Percentiles rank a stretch among this genome's conserved stretches.
These are phyloP conservation scores for Hyles vespertilio DNA, from an alignment of 1,140 invertebrate species.

Conservation along the genomic window DNA sequence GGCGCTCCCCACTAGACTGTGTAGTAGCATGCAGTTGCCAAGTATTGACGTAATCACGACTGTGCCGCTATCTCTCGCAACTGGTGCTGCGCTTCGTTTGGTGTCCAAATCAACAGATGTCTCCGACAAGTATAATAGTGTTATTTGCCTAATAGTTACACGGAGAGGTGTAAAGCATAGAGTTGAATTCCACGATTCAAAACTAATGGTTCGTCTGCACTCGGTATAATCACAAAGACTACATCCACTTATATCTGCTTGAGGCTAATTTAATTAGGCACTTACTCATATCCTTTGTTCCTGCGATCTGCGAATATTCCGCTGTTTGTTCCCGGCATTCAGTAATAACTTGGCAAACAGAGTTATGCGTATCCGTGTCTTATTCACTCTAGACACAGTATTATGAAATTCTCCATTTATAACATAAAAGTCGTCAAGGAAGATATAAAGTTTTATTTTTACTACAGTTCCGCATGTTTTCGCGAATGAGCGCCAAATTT, in stretches of 20 bases:
- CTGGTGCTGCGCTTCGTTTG: no score
- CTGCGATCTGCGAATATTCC: slow-evolving; percentile 3
- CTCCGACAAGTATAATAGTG: no score
- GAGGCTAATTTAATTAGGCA: slow-evolving; percentile 8
- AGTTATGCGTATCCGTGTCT: slow-evolving; percentile 16
- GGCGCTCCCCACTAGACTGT: no score
- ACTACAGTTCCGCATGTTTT: slow-evolving; percentile 18
- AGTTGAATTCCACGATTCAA: no score
- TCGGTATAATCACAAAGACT: background rate
- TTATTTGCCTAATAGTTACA: no score
- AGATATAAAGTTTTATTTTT: slow-evolving; percentile 20
- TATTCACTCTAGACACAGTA: slow-evolving; percentile 16
- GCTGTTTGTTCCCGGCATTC: slow-evolving; percentile 12
- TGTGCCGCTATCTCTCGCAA: no score
- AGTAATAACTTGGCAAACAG: slow-evolving; percentile 22
- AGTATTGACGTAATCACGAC: no score
- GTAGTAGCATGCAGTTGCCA: no score
- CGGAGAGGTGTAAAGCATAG: no score
- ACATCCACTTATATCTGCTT: slow-evolving; percentile 1
- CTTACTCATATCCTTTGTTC: slow-evolving; percentile 10
- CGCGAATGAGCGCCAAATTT: slow-evolving; percentile 9
- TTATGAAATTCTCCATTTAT: slow-evolving; percentile 19
- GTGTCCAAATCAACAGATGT: no score
- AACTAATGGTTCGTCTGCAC: no score
- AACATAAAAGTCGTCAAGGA: slow-evolving; percentile 13